These are phyloP conservation scores for Anoncus sp. DNA, from an alignment of 2,888 invertebrate genomes.

Conservation along the genomic window DNA sequence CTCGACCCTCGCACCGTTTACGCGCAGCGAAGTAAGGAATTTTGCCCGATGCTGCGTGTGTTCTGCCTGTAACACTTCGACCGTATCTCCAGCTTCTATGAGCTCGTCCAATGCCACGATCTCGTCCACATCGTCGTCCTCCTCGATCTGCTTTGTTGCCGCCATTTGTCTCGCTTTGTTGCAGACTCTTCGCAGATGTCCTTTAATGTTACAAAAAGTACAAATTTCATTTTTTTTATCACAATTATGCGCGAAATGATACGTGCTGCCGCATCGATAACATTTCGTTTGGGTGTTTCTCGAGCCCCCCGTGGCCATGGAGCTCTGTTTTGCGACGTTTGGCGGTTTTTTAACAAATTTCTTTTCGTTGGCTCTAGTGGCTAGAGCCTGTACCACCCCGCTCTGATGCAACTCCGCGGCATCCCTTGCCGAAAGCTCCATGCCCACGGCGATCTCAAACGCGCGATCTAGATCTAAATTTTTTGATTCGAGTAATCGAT, in stretches of 20 bases:
- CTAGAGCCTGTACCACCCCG: not conserved
- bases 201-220: slow-evolving; percentile 8
- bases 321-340: not conserved
- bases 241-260: not conserved
- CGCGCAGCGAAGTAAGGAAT: slow-evolving; percentile 12
- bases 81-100: not conserved
- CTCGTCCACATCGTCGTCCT: not conserved
- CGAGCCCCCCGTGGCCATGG: not conserved
- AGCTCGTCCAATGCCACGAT: slow-evolving; percentile 7
- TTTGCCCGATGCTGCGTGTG: slow-evolving; percentile 15
- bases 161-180: slow-evolving; percentile 11
- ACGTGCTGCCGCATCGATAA: not conserved
- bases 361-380: slow-evolving; percentile 10
- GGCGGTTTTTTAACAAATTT: not conserved
- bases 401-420: slow-evolving; percentile 65
- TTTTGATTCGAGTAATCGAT: slow-evolving; percentile 68
- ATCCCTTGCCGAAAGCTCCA: slow-evolving; percentile 68
- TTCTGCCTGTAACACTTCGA: not conserved
- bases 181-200: slow-evolving; percentile 1
- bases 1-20: slow-evolving; percentile 4
- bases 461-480: slow-evolving; percentile 67
- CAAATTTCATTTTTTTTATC: slow-evolving; percentile 8
- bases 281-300: not conserved
- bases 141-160: not conserved
- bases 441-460: slow-evolving; percentile 67